Conservation (phyloP, 1,140 invertebrate species). For the Drosophila sechellia region DNA sequence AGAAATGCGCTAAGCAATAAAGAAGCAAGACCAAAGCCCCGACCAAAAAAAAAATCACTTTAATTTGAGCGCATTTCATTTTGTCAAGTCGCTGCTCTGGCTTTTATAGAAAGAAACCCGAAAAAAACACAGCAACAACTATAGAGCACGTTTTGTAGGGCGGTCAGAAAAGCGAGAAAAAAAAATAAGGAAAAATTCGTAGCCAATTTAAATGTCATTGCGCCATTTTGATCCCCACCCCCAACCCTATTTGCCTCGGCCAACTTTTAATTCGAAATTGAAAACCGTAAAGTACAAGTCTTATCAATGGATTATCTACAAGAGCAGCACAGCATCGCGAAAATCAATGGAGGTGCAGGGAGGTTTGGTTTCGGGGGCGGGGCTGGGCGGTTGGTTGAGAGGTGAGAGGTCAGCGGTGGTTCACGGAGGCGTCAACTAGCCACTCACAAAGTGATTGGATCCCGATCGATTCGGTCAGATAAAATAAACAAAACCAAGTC, state of each 20-base stretch:
- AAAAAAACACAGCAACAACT: slow-evolving; percentile 7
- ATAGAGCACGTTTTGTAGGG: slow-evolving; percentile 34
- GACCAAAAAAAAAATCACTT: slow-evolving; percentile 54
- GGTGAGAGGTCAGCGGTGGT: slow-evolving; percentile 34
- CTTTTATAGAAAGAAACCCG: slow-evolving; percentile 7
- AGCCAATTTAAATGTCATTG: slow-evolving; percentile 75
- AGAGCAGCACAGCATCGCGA: slow-evolving; percentile 29
- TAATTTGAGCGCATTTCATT: slow-evolving; percentile 75
- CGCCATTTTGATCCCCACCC: slow-evolving; percentile 60
- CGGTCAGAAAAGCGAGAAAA: slow-evolving; percentile 7
- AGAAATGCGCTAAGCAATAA: slow-evolving; percentile 28
- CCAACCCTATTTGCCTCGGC: not conserved
- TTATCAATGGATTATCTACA: slow-evolving; percentile 62
- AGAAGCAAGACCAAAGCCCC: slow-evolving; percentile 31
- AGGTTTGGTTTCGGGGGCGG: not conserved
- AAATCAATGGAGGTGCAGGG: not conserved
- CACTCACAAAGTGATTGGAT: slow-evolving; percentile 69
- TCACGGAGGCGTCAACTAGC: slow-evolving; percentile 67
- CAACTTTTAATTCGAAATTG: slow-evolving; percentile 49
- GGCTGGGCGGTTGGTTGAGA: too few species aligned
- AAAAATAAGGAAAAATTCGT: slow-evolving; percentile 17
- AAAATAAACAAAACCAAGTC: slow-evolving; percentile 23
- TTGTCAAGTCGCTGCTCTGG: slow-evolving; percentile 63
- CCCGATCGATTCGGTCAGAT: slow-evolving; percentile 46
- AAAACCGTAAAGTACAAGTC: slow-evolving; percentile 43